Evolutionary conservation across 2,113 vertebrate species (phyloP).

Genomic region (Hippocampus zosterae): DNA sequence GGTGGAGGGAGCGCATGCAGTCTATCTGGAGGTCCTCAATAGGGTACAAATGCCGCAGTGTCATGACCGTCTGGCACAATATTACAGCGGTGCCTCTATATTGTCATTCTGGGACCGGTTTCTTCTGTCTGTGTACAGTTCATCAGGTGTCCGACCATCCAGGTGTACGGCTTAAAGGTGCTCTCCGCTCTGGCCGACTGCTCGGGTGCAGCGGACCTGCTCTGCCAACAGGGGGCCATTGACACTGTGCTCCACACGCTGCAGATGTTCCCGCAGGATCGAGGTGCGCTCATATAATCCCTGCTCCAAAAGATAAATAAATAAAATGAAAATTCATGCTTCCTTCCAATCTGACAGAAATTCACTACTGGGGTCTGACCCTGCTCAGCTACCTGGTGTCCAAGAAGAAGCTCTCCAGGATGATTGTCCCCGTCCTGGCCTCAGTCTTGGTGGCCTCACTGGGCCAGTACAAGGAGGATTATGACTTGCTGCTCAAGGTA

Average conservation of each 20-base stretch:
- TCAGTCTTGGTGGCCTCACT: conserved; percentile 80
- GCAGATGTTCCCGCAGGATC: conserved; percentile 86
- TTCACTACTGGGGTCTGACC: conserved; percentile 85
- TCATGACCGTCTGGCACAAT: background rate
- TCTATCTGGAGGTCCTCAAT: conserved; percentile 86
- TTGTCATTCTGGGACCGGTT: background rate
- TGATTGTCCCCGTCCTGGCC: conserved; percentile 79
- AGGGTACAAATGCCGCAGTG: conserved; percentile 68
- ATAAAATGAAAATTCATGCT: background rate
- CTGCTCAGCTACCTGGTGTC: conserved; percentile 80
- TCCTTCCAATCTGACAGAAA: conserved; percentile 69
- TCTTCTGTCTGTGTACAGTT: conserved; percentile 71
- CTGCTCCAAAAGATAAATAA: background rate
- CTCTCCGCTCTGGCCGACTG: conserved; percentile 78
- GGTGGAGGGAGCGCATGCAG: conserved; percentile 79
- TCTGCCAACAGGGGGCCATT: conserved; percentile 84
- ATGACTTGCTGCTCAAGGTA: conserved; percentile 81
- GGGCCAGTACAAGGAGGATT: conserved; percentile 74
- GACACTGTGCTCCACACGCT: conserved; percentile 85
- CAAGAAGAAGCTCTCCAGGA: conserved; percentile 80
- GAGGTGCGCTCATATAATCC: conserved; percentile 69
- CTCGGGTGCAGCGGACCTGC: conserved; percentile 79
- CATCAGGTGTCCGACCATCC: conserved; percentile 81
- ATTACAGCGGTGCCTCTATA: background rate
- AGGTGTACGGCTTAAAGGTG: conserved; percentile 82